Conservation (phyloP, 2,888 invertebrate genomes). For the Halictus quadricinctus region DNA sequence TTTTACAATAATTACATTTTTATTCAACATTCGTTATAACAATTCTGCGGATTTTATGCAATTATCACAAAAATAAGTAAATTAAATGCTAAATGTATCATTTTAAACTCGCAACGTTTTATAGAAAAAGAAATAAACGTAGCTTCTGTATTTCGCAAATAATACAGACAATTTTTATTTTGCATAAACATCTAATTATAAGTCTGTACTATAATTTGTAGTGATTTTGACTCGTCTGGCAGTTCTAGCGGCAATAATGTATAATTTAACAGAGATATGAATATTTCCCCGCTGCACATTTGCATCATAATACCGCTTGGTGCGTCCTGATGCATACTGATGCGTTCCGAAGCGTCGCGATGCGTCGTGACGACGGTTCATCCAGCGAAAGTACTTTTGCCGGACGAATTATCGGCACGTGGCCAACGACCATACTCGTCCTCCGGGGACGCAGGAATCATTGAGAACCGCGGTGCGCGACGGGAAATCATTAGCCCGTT, state of each 20-base stretch:
- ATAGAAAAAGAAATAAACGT: too few species aligned
- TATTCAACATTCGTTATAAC: too few species aligned
- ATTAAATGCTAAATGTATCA: too few species aligned
- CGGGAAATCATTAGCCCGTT: constrained; percentile 7
- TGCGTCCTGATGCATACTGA: constrained; percentile 4
- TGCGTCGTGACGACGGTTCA: constrained; percentile 23
- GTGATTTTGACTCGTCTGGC: neutral
- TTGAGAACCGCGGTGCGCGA: constrained; percentile 1
- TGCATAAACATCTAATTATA: too few species aligned
- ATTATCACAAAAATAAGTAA: too few species aligned
- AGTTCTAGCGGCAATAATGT: neutral
- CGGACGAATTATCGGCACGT: constrained; percentile 43
- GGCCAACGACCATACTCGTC: neutral
- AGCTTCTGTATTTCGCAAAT: neutral
- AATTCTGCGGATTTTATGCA: too few species aligned
- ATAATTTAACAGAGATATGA: neutral
- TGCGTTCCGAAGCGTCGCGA: neutral
- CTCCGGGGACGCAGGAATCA: neutral
- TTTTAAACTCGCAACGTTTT: too few species aligned
- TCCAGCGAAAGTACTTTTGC: constrained; percentile 56
- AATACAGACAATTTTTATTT: too few species aligned
- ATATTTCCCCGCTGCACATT: neutral
- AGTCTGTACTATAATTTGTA: too few species aligned
- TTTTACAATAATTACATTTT: too few species aligned
- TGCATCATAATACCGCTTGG: neutral